A percentile compares a stretch with the other conserved stretches of the same genome.
These are phyloP conservation scores for Anguilla anguilla DNA, from an alignment of 2,797 vertebrate species.

Conservation along the genomic window DNA sequence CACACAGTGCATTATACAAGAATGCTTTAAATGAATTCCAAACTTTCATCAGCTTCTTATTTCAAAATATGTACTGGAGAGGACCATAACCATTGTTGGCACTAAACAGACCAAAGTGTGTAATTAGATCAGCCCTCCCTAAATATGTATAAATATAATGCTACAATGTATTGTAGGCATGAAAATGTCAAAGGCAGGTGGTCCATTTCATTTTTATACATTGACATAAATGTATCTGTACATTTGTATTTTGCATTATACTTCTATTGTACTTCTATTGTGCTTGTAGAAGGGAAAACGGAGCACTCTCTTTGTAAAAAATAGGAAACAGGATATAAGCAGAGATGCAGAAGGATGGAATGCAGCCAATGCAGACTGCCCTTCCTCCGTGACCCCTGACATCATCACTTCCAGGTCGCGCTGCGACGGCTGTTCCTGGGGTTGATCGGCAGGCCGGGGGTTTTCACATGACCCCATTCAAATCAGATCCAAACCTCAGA, in stretches of 20 bases:
- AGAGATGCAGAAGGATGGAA: not conserved
- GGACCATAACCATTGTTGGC: not conserved
- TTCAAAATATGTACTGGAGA: not conserved
- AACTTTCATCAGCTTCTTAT: not conserved
- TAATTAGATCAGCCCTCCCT: not conserved
- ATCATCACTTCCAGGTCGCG: conserved; percentile 26
- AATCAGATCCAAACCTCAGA: not conserved
- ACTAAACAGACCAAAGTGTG: not conserved
- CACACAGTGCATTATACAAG: not conserved
- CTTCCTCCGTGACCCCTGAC: conserved; percentile 12
- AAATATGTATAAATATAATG: not conserved
- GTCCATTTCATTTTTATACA: not conserved
- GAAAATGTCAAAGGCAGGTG: not conserved
- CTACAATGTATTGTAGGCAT: not conserved
- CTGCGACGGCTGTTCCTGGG: not conserved
- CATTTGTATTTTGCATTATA: not conserved
- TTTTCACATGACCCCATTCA: conserved; percentile 32
- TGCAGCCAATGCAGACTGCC: not conserved
- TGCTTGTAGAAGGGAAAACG: not conserved
- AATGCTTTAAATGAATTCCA: not conserved
- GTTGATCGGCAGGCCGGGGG: not conserved
- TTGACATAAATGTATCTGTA: not conserved
- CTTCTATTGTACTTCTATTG: not conserved
- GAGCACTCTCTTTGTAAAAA: not conserved
- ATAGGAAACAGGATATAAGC: not conserved